Conservation (phyloP, 2,888 invertebrate genomes). For the Busseola fusca region DNA sequence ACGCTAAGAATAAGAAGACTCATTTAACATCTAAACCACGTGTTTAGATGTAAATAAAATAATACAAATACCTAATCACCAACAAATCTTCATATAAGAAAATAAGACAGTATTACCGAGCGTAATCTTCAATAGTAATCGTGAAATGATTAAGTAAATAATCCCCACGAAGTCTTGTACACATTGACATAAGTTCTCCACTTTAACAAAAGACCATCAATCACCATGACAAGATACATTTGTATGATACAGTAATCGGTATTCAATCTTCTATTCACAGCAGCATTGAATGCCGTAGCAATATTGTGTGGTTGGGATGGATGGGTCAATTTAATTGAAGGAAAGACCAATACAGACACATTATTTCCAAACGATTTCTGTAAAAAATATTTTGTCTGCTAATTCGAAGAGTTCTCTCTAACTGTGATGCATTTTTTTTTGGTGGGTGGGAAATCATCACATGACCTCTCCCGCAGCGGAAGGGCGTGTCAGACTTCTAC, state of each 20-base stretch:
- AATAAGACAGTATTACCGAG: constrained; percentile 8
- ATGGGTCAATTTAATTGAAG: neutral
- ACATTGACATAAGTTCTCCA: constrained; percentile 19
- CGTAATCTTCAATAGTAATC: constrained; percentile 14
- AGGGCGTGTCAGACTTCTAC: too few species aligned
- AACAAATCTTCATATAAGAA: neutral
- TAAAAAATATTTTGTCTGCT: neutral
- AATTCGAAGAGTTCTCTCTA: neutral
- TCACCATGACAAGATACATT: constrained; percentile 48
- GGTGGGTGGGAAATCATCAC: too few species aligned
- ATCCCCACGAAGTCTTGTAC: neutral
- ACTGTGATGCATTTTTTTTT: neutral
- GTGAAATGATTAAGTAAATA: constrained; percentile 17
- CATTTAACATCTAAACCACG: too few species aligned
- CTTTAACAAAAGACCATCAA: constrained; percentile 45
- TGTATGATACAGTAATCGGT: constrained; percentile 54
- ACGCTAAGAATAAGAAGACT: neutral
- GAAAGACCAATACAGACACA: neutral
- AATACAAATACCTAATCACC: neutral
- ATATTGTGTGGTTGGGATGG: constrained; percentile 1
- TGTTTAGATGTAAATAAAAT: neutral
- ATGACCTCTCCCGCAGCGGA: too few species aligned
- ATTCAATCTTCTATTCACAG: constrained; percentile 39
- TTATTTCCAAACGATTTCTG: neutral
- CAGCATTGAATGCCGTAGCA: neutral